Evolutionary conservation across 2,797 vertebrate species (phyloP), one percentile per base, ranked within the genome.

Genomic region (Cyclopterus lumpus): DNA sequence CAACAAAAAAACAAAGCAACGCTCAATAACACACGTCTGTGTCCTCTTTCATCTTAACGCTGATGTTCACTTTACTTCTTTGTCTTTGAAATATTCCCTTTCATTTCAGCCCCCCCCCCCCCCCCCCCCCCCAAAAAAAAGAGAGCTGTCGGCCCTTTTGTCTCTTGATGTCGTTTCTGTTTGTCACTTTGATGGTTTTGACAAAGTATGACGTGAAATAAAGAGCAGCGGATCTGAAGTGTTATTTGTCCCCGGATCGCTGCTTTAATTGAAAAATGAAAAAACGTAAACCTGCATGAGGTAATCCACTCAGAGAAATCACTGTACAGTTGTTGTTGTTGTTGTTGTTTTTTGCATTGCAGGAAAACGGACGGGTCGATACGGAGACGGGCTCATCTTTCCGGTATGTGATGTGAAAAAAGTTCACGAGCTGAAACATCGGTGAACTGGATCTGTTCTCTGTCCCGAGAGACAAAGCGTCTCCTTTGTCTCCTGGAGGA

Each of bases 61-160:
- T 65, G 66, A 72, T 64, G 66, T 67, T 79, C 67, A 54, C 64
- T 73, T 73, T 65, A 68, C 18, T 65, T 62, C 69, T 62, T 65
- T 64, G 60, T 67, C 65, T 85, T 75, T 81, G 75, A 83, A 69
- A 84, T 67, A 38, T 73, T 77, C 48, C 18, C 51, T 84, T 78
- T 85, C 22, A 81, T 83, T 80, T 78, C 30, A 67, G 66, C 58
- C 49, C 48, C 44, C 61, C 40, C 26, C 53, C 55, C 65, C 58
- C 49, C 48, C 44, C 61, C 40, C 26, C 53, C 55, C 65, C 38
- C 15, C 4, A 16, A 16, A 46, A 46, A 2, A 15, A 42, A 42
- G 5, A 14, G 14, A 16, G 6, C 42, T n/a, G 5, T 3, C 15
- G 40, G 14, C 15, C 12, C 42, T 44, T n/a, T 71, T 22, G 55